Percentiles rank a stretch among this genome's conserved stretches.
Evolutionary conservation across 2,113 vertebrate species (phyloP).

Genomic region (Colinus virginianus): DNA sequence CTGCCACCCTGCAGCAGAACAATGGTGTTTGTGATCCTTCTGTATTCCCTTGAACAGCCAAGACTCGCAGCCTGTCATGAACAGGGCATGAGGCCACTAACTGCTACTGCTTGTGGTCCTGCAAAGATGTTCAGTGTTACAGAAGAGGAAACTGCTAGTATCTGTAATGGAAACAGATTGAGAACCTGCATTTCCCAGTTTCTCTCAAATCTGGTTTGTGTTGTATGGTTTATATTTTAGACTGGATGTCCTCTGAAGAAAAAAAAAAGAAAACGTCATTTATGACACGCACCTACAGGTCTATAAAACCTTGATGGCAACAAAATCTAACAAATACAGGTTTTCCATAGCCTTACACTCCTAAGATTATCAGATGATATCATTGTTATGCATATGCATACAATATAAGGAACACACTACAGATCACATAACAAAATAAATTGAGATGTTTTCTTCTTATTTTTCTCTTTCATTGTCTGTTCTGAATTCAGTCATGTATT

Average conservation of each 20-base stretch:
- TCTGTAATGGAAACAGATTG: accelerated
- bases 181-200: not conserved
- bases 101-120: not conserved
- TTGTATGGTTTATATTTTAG: not conserved
- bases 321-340: not conserved
- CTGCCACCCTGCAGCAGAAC: not conserved
- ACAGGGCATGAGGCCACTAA: not conserved
- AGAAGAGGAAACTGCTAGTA: not conserved
- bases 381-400: not conserved
- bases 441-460: conserved; percentile 3
- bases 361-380: not conserved
- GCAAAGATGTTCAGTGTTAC: not conserved
- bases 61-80: not conserved
- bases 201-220: not conserved
- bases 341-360: not conserved
- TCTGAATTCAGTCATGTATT: conserved; percentile 46
- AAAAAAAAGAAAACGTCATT: not conserved
- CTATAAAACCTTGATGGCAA: not conserved
- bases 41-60: not conserved
- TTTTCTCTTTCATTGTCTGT: conserved; percentile 40
- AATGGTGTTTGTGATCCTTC: not conserved
- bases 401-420: not conserved
- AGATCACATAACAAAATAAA: conserved; percentile 15
- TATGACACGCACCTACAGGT: not conserved
- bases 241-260: not conserved